phyloP scores from a whole-genome alignment of 1,140 invertebrate genomes.

The Diuraphis noxia region DNA sequence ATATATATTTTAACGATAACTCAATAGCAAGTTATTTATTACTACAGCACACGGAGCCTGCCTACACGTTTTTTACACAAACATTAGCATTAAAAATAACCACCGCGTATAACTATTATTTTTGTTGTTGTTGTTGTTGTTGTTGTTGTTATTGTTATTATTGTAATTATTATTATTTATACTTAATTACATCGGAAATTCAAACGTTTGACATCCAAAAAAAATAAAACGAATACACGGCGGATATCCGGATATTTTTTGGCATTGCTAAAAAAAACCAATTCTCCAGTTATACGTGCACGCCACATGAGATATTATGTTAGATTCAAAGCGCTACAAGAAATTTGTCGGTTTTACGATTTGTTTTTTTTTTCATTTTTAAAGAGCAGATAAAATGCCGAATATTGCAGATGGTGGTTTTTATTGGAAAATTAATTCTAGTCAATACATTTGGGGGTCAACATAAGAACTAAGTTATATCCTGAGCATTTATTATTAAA shows the following conservation, averaged over 20 bases:
- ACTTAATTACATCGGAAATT: slow-evolving; percentile 11
- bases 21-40: neutral
- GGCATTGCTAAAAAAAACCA: neutral
- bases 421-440: neutral
- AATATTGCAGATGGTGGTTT: neutral
- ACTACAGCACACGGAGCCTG: neutral
- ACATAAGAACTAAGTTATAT: neutral
- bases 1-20: neutral
- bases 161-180: neutral
- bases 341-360: neutral
- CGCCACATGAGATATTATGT: neutral
- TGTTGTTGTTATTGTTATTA: neutral
- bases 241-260: slow-evolving; percentile 28
- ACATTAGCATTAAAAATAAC: neutral
- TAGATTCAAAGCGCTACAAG: neutral
- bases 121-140: neutral
- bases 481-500: too few species aligned
- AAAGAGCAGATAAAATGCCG: neutral
- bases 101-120: neutral
- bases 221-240: neutral
- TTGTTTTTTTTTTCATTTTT: neutral
- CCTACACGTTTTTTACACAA: neutral
- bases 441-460: neutral
- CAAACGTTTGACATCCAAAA: slow-evolving; percentile 2
- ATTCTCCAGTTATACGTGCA: neutral